Conservation (phyloP, 2,888 invertebrate genomes). For the Eutolmus rufibarbis region DNA sequence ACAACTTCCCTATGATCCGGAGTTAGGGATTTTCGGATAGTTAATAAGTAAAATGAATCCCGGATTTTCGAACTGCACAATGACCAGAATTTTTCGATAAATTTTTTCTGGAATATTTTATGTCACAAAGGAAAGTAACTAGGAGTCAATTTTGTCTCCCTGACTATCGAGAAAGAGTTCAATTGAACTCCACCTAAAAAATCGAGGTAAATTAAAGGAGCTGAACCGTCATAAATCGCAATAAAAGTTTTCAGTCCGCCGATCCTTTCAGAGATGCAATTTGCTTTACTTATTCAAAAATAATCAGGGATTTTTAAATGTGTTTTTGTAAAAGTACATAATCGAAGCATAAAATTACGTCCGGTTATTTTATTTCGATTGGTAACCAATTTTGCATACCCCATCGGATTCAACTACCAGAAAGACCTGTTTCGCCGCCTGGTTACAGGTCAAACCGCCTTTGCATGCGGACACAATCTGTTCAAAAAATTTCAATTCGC, state of each 20-base stretch:
- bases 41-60: neutral
- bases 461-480: neutral
- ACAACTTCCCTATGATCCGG: neutral
- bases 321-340: neutral
- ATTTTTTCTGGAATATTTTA: neutral
- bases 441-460: neutral
- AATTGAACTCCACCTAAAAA: neutral
- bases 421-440: neutral
- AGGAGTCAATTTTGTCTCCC: neutral
- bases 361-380: neutral
- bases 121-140: neutral
- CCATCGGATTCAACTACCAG: neutral
- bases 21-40: neutral
- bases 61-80: neutral
- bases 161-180: neutral
- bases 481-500: neutral
- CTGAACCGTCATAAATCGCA: neutral
- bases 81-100: constrained; percentile 5
- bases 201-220: neutral
- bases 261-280: neutral
- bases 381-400: neutral
- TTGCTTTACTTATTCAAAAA: neutral
- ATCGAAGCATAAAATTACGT: neutral
- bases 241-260: neutral
- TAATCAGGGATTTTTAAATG: neutral